Conservation (phyloP, 37 sponge, comb jelly and placozoan species). For the Agelas oroides region DNA sequence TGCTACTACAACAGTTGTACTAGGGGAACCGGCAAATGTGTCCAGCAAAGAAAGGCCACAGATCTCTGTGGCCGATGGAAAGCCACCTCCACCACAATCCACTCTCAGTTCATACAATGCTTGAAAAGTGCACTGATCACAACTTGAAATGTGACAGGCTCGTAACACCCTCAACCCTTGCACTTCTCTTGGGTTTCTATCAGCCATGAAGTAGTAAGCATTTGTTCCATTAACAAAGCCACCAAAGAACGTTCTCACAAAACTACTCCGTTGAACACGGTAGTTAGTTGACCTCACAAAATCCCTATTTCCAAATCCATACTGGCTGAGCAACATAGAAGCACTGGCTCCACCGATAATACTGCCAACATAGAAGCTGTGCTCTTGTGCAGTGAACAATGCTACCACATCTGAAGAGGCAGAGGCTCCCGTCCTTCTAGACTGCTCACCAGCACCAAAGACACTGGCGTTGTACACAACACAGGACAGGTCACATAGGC, state of each 20-base stretch:
- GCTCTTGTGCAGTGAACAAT: slow-evolving; percentile 7
- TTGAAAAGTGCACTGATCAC: background rate
- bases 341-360: background rate
- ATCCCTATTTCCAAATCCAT: background rate
- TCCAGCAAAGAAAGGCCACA: slow-evolving; percentile 45
- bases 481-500: slow-evolving; percentile 29
- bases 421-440: background rate
- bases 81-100: background rate
- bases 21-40: slow-evolving; percentile 5
- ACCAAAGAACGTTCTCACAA: background rate
- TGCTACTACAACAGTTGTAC: slow-evolving; percentile 5
- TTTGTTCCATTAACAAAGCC: slow-evolving; percentile 12
- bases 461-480: slow-evolving; percentile 17
- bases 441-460: background rate
- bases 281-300: background rate
- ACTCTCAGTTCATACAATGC: slow-evolving; percentile 9
- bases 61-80: background rate
- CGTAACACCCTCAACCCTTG: slow-evolving; percentile 10
- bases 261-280: background rate
- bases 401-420: background rate
- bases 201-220: slow-evolving; percentile 9
- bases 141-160: no score
- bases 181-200: background rate
- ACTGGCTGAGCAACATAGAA: background rate
- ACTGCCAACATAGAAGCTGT: slow-evolving; percentile 22